Evolutionary conservation across 2,797 vertebrate genomes (phyloP).

Genomic region (Chloroceryle amazona): DNA sequence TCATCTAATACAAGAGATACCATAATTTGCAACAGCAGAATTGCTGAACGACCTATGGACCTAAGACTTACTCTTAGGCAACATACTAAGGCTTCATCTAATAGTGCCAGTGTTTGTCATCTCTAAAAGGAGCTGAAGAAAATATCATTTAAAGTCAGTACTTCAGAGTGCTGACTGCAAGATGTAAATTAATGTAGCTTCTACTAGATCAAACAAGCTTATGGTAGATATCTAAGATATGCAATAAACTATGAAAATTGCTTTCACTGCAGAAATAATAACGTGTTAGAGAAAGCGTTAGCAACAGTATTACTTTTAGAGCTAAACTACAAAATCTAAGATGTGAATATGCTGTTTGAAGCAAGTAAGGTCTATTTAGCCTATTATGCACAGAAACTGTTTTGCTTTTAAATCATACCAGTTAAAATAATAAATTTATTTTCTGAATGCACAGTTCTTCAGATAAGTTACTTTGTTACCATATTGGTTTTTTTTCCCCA

Average conservation of each 20-base stretch:
- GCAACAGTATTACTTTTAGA: neutral
- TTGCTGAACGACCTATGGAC: conserved; percentile 24
- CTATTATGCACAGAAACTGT: neutral
- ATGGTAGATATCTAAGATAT: neutral
- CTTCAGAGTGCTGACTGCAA: conserved; percentile 7
- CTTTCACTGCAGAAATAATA: conserved; percentile 25
- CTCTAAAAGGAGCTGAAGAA: conserved; percentile 47
- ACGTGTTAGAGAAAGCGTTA: neutral
- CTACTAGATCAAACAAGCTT: neutral
- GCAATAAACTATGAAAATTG: conserved; percentile 9
- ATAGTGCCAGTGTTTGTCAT: conserved; percentile 28
- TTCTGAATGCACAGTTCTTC: conserved; percentile 24
- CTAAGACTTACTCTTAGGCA: conserved; percentile 41
- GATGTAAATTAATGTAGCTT: conserved; percentile 34
- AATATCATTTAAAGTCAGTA: conserved; percentile 39
- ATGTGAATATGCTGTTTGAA: neutral
- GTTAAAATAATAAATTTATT: neutral
- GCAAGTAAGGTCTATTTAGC: neutral
- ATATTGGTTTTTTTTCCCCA: conserved; percentile 1
- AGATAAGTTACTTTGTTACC: conserved; percentile 27
- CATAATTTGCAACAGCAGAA: conserved; percentile 57
- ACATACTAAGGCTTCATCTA: conserved; percentile 3
- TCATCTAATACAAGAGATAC: conserved; percentile 50
- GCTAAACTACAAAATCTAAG: neutral
- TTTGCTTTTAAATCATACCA: neutral